Conservation (phyloP, 1,140 invertebrate species). For the Drosophila auraria region DNA sequence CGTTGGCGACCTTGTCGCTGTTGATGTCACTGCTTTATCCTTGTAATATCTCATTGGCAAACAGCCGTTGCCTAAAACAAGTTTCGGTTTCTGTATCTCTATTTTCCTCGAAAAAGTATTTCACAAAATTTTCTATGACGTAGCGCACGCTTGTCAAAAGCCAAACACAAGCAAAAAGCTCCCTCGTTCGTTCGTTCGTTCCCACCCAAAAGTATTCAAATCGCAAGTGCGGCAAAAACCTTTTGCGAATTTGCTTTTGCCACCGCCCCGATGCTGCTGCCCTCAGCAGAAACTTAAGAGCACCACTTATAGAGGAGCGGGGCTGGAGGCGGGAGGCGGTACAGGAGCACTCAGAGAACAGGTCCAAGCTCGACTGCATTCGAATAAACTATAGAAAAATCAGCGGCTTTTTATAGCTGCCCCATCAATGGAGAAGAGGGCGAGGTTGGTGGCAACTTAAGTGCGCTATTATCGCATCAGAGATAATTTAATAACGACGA, state of each 20-base stretch:
- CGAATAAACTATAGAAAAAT: constrained; percentile 83
- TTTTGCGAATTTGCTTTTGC: constrained; percentile 13
- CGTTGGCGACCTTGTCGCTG: constrained; percentile 13
- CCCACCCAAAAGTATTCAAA: constrained; percentile 54
- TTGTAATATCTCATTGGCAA: background rate
- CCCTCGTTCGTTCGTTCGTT: background rate
- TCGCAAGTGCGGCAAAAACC: constrained; percentile 42
- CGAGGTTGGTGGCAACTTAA: constrained; percentile 55
- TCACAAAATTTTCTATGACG: constrained; percentile 66
- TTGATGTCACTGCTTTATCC: constrained; percentile 25
- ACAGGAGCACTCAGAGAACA: constrained; percentile 70
- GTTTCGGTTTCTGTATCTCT: constrained; percentile 13
- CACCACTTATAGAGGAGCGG: constrained; percentile 58
- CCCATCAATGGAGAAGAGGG: constrained; percentile 22
- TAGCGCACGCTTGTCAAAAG: constrained; percentile 65
- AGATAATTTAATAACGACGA: constrained; percentile 81
- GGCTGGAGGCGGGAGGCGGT: constrained; percentile 16
- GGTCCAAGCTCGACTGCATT: constrained; percentile 74
- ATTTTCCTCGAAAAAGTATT: constrained; percentile 41
- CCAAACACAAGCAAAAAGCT: constrained; percentile 45
- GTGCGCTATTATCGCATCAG: constrained; percentile 82
- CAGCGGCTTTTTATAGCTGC: constrained; percentile 77
- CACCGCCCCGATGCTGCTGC: constrained; percentile 50
- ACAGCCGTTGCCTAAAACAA: constrained; percentile 7
- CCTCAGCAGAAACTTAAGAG: constrained; percentile 80